Percentiles rank a stretch among this genome's conserved stretches.
Evolutionary conservation across 2,888 invertebrate species (phyloP).

Genomic region (Ceratothoa steindachneri): DNA sequence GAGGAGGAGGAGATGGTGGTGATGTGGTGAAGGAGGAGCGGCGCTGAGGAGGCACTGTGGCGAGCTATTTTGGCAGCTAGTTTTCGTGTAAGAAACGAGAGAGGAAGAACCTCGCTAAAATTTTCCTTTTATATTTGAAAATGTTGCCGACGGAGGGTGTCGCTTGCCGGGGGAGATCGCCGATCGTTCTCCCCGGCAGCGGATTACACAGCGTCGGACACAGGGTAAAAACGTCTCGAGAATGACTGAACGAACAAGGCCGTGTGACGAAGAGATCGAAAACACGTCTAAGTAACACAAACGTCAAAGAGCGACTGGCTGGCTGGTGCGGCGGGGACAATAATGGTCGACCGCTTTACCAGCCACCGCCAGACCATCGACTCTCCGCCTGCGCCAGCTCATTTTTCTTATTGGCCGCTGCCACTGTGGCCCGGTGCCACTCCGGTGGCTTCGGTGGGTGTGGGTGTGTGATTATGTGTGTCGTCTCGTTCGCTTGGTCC

Average conservation of each 20-base stretch:
- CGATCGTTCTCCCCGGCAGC: conserved; percentile 7
- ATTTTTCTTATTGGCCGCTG: conserved; percentile 1
- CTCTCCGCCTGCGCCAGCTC: background rate
- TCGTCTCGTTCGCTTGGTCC: conserved; percentile 4
- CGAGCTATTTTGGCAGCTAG: conserved; percentile 38
- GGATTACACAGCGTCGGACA: background rate
- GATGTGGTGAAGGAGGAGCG: conserved; percentile 33
- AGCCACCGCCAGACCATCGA: no score
- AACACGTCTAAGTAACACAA: background rate
- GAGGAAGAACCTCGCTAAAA: background rate
- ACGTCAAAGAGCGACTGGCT: background rate
- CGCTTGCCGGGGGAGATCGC: conserved; percentile 4
- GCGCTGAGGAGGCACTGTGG: conserved; percentile 45
- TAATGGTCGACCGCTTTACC: background rate
- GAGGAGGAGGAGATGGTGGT: no score
- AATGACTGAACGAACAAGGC: background rate
- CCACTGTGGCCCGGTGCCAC: conserved; percentile 10
- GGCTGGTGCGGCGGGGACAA: background rate
- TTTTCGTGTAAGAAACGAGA: conserved; percentile 6
- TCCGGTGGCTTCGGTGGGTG: background rate
- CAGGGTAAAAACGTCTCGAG: background rate
- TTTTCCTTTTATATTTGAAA: background rate
- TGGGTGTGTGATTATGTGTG: no score
- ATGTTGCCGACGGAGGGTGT: background rate
- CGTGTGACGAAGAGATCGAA: background rate